phyloP scores from a whole-genome alignment of 2,888 invertebrate genomes.

The Ephialtes manifestator region DNA sequence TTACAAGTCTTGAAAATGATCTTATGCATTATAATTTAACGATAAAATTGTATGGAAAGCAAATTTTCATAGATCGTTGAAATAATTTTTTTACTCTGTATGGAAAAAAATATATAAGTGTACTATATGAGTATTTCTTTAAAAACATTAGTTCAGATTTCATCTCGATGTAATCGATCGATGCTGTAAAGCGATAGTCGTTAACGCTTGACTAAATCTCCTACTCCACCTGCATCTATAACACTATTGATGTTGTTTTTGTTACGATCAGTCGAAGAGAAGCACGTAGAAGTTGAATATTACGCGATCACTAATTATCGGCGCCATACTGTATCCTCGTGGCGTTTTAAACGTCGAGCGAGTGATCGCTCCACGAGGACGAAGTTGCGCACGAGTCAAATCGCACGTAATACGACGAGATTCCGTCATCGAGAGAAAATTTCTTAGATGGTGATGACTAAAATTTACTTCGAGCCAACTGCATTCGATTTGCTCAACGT shows the following conservation, averaged over 20 bases:
- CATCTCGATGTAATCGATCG: conserved; percentile 26
- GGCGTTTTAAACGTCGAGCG: conserved; percentile 4
- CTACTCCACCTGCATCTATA: neutral
- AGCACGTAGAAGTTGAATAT: conserved; percentile 30
- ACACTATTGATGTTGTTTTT: conserved; percentile 18
- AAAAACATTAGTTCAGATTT: neutral
- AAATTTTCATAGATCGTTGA: no score
- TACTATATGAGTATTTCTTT: neutral
- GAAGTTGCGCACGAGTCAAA: conserved; percentile 9
- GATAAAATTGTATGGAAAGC: no score
- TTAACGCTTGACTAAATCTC: conserved; percentile 33
- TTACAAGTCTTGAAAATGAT: no score
- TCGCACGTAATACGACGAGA: neutral
- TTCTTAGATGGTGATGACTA: no score
- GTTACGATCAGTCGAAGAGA: conserved; percentile 33
- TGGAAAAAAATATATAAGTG: neutral
- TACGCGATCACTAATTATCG: conserved; percentile 48
- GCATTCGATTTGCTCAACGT: no score
- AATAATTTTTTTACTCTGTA: no score
- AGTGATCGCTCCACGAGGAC: conserved; percentile 17
- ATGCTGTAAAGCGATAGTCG: conserved; percentile 25
- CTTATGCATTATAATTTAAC: no score
- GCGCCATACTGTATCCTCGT: conserved; percentile 15
- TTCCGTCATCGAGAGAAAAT: neutral
- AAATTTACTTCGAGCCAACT: no score